Evolutionary conservation across 1,140 invertebrate genomes (phyloP), one percentile per base, ranked within the genome.

Genomic region (Schlechtendalia chinensis): DNA sequence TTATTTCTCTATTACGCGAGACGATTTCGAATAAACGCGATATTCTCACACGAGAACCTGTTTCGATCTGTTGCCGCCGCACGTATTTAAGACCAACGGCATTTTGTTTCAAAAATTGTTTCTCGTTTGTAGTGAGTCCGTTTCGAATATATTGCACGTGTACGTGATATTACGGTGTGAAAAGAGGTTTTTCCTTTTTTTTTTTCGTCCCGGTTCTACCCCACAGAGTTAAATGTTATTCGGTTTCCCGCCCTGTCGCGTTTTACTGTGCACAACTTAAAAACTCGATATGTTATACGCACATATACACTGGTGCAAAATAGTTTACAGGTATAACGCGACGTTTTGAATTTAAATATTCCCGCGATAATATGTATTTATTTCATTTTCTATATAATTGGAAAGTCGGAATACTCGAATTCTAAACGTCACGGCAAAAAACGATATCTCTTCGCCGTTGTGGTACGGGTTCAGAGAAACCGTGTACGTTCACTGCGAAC

Each of bases 51-150:
- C 39, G 45, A 47, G 61, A 69, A 69, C 39, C 39, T 69, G 32
- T 69, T 69, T 24, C 47, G 24, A 69, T 14, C 65, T 47, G 24
- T 69, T 69, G n/a, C n/a, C n/a, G n/a, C n/a, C n/a, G n/a, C n/a
- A 47, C 24, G 32, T 47, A 69, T 69, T 69, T 69, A 69, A 69
- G 47, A 47, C 32, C 61, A 65, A 65, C 32, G 2, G 19, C 32
- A 65, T 65, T n/a, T 69, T 47, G 65, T 47, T 69, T 69, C 22
- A 47, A 11, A 69, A 69, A 69, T 69, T 67, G 65, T 69, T 47
- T 69, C n/a, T n/a, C 22, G 39, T 47, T 69, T 47, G 47, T n/a
- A n/a, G 47, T 47, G 47, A 69, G 32, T 69, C 47, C 47, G n/a
- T 47, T n/a, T 47, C 5, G n/a, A 6, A 67, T 67, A 45, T n/a